Evolutionary conservation across 2,888 invertebrate genomes (phyloP).

Genomic region (Cryptosula pallasiana): DNA sequence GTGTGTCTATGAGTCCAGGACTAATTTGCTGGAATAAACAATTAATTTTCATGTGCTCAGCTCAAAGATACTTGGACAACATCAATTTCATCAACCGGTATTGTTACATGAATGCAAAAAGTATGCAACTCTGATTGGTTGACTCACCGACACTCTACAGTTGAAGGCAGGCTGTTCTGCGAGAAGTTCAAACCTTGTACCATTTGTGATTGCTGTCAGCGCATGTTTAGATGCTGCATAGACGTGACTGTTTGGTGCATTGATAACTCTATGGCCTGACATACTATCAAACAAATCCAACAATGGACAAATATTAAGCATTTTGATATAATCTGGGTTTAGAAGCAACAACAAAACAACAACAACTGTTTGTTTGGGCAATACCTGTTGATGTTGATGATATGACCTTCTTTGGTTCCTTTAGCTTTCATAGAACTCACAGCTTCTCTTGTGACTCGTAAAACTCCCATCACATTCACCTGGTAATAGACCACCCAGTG

Average conservation of each 20-base stretch:
- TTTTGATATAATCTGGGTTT: too few relatives aligned
- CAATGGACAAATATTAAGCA: too few relatives aligned
- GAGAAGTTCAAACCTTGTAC: conserved; percentile 58
- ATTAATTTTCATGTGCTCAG: too few relatives aligned
- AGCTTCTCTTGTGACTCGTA: conserved; percentile 60
- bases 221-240: conserved; percentile 60
- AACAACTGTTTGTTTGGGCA: too few relatives aligned
- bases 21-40: conserved; percentile 24
- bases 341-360: too few relatives aligned
- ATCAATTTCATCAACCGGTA: too few relatives aligned
- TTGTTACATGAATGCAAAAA: too few relatives aligned
- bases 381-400: conserved; percentile 64
- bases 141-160: conserved; percentile 40
- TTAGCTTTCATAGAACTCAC: conserved; percentile 58
- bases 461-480: conserved; percentile 60
- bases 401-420: conserved; percentile 58
- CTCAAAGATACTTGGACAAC: too few relatives aligned
- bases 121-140: too few relatives aligned
- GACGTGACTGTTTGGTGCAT: conserved; percentile 37
- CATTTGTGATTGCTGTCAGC: conserved; percentile 57
- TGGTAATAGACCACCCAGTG: too few relatives aligned
- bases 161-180: conserved; percentile 33
- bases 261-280: neutral
- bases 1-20: conserved; percentile 27
- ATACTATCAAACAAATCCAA: too few relatives aligned